Base-by-base conservation (phyloP, 2,888 invertebrate genomes). In the Eilema depressum region DNA sequence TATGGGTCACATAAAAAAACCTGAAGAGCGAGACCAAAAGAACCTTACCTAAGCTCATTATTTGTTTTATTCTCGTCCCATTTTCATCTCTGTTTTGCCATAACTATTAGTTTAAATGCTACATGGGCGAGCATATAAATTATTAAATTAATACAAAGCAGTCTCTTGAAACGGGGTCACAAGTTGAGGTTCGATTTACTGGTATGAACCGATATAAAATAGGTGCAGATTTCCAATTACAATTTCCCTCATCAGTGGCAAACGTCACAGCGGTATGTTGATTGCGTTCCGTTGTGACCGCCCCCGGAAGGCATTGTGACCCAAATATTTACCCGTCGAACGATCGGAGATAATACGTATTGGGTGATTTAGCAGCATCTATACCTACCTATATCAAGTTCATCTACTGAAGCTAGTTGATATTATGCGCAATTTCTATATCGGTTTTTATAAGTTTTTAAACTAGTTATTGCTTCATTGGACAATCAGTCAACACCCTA, bases 271-370 rank as follows among this genome's bases (percentile, higher is more conserved):
- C 86, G 88, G 85, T 87, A 90, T 87, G 87, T 84, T 85, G 86
- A 89, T 89, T 85, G 86, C 87, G 85, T 89, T 89, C 88, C 89
- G 78, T 82, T 88, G 85, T 70, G 77, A 77, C 76, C 85, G 85
- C 87, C 83, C 86, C 86, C 84, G 86, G 86, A 87, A 89, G 87
- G 89, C 84, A 89, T 88, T 86, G 81, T 86, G 93, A 89, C 93
- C 93, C 83, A 88, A 88, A 92, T 93, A 79, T 75, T 78, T 65
- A 60, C 63, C 76, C 75, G 66, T 74, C 77, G 72, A 68, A 73
- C 76, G 77, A 83, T 86, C 78, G 79, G 78, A 80, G 78, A 80
- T 79, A 79, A 83, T 79, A 77, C 71, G 69, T 76, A 80, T 84
- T 80, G 79, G 83, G 82, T 79, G 81, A 81, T 77, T 78, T 74